Conservation (phyloP, 2,113 vertebrate genomes). For the Leiothrix lutea region DNA sequence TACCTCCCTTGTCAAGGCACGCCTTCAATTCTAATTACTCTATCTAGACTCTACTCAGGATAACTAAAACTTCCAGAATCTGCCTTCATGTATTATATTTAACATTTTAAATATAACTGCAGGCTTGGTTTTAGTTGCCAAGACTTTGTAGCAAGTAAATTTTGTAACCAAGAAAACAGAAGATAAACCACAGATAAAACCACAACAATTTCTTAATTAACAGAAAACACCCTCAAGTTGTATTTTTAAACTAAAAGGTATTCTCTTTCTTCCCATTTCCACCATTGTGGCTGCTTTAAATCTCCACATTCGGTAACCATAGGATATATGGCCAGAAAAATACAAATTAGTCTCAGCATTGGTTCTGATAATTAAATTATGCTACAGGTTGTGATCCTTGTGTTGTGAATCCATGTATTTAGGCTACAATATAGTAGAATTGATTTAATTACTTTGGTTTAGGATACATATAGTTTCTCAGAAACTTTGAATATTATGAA, state of each 20-base stretch:
- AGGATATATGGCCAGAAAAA: not conserved
- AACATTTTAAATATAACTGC: not conserved
- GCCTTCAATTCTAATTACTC: not conserved
- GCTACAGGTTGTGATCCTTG: not conserved
- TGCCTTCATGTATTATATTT: not conserved
- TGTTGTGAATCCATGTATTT: not conserved
- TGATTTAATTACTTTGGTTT: not conserved
- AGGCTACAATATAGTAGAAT: not conserved
- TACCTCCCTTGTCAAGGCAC: not conserved
- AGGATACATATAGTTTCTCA: not conserved
- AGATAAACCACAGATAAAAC: slow-evolving; percentile 33
- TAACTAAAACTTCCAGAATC: not conserved
- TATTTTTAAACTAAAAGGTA: not conserved
- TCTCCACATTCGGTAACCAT: not conserved
- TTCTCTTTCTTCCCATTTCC: not conserved
- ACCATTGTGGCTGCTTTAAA: not conserved
- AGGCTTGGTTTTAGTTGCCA: not conserved
- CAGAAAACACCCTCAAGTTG: not conserved
- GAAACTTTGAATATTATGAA: not conserved
- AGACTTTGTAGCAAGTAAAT: slow-evolving; percentile 4
- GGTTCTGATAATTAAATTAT: not conserved
- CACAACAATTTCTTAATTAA: slow-evolving; percentile 47
- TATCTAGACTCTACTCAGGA: not conserved
- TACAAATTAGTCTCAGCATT: not conserved
- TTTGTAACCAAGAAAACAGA: not conserved